Conservation (phyloP, 2,113 vertebrate genomes). For the Ictalurus punctatus region DNA sequence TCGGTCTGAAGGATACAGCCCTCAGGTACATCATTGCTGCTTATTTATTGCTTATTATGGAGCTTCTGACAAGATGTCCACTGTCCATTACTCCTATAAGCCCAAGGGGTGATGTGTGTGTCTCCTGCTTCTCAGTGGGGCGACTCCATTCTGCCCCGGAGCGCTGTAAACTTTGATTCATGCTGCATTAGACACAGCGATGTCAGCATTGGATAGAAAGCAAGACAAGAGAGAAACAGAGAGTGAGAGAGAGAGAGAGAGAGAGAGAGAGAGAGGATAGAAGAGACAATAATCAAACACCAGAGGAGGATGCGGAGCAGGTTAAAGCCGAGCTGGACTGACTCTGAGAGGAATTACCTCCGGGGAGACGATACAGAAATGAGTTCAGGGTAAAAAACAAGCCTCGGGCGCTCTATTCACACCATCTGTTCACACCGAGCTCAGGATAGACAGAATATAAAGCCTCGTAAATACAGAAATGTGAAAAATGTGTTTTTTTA, state of each 20-base stretch:
- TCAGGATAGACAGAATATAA: not conserved
- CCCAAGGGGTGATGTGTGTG: constrained; percentile 24
- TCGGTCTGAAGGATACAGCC: not conserved
- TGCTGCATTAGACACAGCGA: constrained; percentile 48
- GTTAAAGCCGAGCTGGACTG: not conserved
- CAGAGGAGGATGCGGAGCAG: not conserved
- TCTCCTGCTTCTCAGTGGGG: constrained; percentile 43
- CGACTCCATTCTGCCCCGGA: constrained; percentile 18
- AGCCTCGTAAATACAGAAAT: not conserved
- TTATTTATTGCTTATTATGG: constrained; percentile 39
- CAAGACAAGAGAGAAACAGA: constrained; percentile 1
- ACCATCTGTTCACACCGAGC: not conserved
- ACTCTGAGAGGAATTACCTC: constrained; percentile 24
- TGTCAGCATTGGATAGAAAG: constrained; percentile 36
- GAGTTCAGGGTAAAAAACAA: constrained; percentile 22
- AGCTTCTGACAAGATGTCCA: constrained; percentile 35
- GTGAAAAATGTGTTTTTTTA: not conserved
- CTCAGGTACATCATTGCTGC: not conserved
- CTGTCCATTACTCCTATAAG: constrained; percentile 42
- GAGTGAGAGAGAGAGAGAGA: not conserved
- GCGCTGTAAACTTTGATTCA: constrained; percentile 46
- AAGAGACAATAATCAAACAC: constrained; percentile 9
- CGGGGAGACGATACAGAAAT: constrained; percentile 1
- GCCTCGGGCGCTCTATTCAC: constrained; percentile 15
- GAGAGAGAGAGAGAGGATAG: not conserved